Percentiles rank a stretch among this genome's conserved stretches.
phyloP scores from a whole-genome alignment of 2,113 vertebrate species.

The Microtus ochrogaster region DNA sequence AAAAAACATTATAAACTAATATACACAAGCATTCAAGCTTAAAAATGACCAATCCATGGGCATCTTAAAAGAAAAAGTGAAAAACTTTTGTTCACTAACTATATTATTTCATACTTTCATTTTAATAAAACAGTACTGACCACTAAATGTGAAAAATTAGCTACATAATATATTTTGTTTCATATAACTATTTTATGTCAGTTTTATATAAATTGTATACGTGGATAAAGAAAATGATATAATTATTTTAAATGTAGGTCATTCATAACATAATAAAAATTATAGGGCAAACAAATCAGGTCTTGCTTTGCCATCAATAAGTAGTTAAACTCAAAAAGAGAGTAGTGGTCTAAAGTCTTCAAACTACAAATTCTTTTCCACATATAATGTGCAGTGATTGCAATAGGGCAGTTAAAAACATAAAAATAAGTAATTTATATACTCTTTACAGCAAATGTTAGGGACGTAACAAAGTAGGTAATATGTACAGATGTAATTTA shows the following conservation, averaged over 20 bases:
- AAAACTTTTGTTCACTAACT: neutral
- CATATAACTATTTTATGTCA: neutral
- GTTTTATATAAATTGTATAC: neutral
- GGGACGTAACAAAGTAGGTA: neutral
- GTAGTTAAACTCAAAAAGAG: neutral
- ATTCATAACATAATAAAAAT: neutral
- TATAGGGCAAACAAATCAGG: neutral
- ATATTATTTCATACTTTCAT: neutral
- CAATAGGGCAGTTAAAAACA: neutral
- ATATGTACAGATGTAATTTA: neutral
- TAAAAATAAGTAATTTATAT: neutral
- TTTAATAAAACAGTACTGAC: neutral
- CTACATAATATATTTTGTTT: neutral
- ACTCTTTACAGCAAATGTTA: neutral
- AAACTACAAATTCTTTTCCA: neutral
- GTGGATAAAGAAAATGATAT: neutral
- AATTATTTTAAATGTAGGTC: conserved; percentile 6
- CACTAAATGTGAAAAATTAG: neutral
- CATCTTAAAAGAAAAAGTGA: neutral
- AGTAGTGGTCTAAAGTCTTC: neutral
- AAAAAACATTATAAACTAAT: neutral
- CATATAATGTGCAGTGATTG: neutral
- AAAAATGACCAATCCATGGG: neutral
- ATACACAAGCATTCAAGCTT: neutral
- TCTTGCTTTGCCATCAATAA: neutral